Evolutionary conservation across 1,140 invertebrate species (phyloP).

Genomic region (Oryctes rhinoceros): DNA sequence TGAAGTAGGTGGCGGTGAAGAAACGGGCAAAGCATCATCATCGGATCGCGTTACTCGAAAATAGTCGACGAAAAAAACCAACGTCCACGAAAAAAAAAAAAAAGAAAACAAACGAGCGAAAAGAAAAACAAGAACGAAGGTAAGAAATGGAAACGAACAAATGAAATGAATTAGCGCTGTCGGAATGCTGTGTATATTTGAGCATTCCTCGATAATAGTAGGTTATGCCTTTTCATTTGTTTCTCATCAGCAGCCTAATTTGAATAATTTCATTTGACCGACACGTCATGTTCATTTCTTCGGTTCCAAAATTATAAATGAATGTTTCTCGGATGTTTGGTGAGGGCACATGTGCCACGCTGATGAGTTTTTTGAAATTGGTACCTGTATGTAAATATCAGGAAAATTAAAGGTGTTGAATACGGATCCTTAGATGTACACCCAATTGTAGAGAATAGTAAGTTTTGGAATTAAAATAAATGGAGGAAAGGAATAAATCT

Average conservation of each 20-base stretch:
- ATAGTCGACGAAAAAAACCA: not conserved
- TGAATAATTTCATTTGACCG: conserved; percentile 48
- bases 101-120: conserved; percentile 24
- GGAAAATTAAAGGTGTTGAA: not conserved
- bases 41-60: not conserved
- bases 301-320: conserved; percentile 29
- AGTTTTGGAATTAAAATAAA: too few species aligned
- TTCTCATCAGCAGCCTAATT: conserved; percentile 50
- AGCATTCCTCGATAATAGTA: conserved; percentile 49
- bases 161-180: conserved; percentile 39
- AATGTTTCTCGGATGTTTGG: not conserved
- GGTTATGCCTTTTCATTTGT: conserved; percentile 50
- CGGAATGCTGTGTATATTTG: conserved; percentile 50
- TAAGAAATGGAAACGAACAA: conserved; percentile 38
- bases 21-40: conserved; percentile 1
- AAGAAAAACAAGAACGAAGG: conserved; percentile 7
- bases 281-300: conserved; percentile 43
- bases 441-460: too few species aligned
- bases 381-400: conserved; percentile 17
- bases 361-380: conserved; percentile 9
- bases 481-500: too few species aligned
- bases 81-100: conserved; percentile 21
- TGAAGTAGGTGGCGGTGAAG: conserved; percentile 26
- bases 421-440: not conserved
- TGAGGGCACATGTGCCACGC: not conserved